Percentiles rank a stretch among this genome's conserved stretches.
phyloP scores from a whole-genome alignment of 2,113 vertebrate genomes.

The Sminthopsis crassicaudata region DNA sequence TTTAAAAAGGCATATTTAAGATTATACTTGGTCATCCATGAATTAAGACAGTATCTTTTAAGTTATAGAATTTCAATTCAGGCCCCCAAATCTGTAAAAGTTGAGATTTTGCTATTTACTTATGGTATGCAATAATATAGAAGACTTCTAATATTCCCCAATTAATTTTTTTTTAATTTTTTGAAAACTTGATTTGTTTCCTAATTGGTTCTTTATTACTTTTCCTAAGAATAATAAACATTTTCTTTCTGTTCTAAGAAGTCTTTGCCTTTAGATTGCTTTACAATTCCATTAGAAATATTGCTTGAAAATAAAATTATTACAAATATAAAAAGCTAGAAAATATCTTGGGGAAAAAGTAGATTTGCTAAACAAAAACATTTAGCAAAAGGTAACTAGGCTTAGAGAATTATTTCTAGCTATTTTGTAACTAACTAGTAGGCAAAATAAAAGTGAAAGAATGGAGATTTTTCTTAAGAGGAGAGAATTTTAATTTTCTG shows the following conservation, averaged over 20 bases:
- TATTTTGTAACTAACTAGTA: neutral
- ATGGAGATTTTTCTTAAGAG: neutral
- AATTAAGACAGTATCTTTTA: neutral
- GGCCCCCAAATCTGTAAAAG: neutral
- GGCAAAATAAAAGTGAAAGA: neutral
- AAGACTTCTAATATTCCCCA: neutral
- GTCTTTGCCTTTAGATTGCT: neutral
- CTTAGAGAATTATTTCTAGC: neutral
- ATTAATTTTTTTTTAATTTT: neutral
- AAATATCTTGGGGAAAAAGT: neutral
- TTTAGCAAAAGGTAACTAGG: neutral
- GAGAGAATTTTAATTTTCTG: neutral
- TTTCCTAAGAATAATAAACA: neutral
- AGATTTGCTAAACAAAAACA: neutral
- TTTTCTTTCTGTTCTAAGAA: neutral
- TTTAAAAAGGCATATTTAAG: neutral
- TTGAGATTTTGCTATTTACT: neutral
- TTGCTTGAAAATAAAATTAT: neutral
- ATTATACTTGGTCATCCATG: neutral
- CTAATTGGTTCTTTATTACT: neutral
- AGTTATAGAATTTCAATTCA: neutral
- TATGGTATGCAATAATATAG: neutral
- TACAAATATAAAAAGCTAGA: neutral
- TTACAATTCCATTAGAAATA: neutral
- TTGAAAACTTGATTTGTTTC: neutral